phyloP scores from a whole-genome alignment of 2,888 invertebrate species.

The Acleris emargana region DNA sequence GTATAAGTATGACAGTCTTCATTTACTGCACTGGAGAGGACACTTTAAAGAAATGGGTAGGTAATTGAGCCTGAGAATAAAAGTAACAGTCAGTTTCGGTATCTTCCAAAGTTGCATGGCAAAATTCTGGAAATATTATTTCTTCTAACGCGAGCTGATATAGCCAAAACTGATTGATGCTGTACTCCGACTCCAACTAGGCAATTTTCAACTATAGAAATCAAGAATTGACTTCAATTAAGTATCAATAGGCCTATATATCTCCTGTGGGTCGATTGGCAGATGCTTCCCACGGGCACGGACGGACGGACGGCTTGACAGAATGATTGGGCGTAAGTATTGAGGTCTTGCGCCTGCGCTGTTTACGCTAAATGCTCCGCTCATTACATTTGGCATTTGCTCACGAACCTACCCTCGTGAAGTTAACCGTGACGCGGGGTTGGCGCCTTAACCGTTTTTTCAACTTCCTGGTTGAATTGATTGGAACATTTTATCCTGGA shows the following conservation, averaged over 20 bases:
- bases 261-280: constrained; percentile 43
- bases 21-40: too few relatives aligned
- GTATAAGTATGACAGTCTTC: too few relatives aligned
- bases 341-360: constrained; percentile 55
- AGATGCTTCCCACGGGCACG: constrained; percentile 65
- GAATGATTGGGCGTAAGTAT: constrained; percentile 75
- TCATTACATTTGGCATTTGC: constrained; percentile 71
- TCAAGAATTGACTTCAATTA: constrained; percentile 19
- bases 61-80: too few relatives aligned
- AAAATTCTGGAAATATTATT: too few relatives aligned
- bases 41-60: too few relatives aligned
- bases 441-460: constrained; percentile 19
- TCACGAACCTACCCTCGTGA: constrained; percentile 63
- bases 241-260: constrained; percentile 29
- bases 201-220: constrained; percentile 7
- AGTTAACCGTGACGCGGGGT: constrained; percentile 24
- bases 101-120: too few relatives aligned
- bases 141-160: too few relatives aligned
- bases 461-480: constrained; percentile 7
- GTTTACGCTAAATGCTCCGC: constrained; percentile 62
- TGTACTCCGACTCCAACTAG: not conserved
- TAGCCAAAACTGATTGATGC: not conserved
- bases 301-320: constrained; percentile 68
- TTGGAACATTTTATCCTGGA: not conserved
- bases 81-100: too few relatives aligned